Percentiles rank a stretch among this genome's conserved stretches.
Conservation (phyloP, 2,113 vertebrate species). For the Antigone vipio region DNA sequence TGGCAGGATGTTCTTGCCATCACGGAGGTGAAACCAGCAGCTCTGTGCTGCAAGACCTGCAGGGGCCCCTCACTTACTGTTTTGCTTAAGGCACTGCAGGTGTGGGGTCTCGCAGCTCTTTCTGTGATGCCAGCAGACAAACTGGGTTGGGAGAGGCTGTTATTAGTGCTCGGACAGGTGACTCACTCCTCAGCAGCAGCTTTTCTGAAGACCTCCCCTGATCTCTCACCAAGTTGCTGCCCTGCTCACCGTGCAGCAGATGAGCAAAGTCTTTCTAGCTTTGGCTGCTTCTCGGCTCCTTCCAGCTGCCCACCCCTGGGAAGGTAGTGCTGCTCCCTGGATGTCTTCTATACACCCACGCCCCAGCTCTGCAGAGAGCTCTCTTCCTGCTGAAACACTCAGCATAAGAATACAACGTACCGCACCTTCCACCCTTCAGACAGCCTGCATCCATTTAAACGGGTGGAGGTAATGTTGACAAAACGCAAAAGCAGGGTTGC, state of each 20-base stretch:
- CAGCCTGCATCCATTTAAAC: not conserved
- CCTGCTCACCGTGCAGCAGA: not conserved
- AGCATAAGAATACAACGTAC: not conserved
- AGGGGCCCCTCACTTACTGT: not conserved
- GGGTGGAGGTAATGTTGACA: not conserved
- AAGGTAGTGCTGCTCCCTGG: not conserved
- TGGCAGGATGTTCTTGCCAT: not conserved
- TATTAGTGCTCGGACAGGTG: not conserved
- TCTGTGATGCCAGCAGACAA: not conserved
- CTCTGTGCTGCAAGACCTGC: not conserved
- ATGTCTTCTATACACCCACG: not conserved
- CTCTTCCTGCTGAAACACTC: not conserved
- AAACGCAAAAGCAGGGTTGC: not conserved
- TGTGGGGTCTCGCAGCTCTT: not conserved
- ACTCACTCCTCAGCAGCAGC: not conserved
- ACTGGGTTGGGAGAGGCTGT: not conserved
- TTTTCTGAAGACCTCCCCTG: not conserved
- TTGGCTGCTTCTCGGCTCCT: not conserved
- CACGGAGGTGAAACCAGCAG: not conserved
- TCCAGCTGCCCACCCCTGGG: not conserved
- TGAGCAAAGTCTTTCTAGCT: not conserved
- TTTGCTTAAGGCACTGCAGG: not conserved
- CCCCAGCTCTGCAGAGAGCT: not conserved
- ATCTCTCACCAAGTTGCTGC: not conserved
- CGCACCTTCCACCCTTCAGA: not conserved